phyloP scores from a whole-genome alignment of 1,140 invertebrate genomes.

The Pygmarrhopalites habei region DNA sequence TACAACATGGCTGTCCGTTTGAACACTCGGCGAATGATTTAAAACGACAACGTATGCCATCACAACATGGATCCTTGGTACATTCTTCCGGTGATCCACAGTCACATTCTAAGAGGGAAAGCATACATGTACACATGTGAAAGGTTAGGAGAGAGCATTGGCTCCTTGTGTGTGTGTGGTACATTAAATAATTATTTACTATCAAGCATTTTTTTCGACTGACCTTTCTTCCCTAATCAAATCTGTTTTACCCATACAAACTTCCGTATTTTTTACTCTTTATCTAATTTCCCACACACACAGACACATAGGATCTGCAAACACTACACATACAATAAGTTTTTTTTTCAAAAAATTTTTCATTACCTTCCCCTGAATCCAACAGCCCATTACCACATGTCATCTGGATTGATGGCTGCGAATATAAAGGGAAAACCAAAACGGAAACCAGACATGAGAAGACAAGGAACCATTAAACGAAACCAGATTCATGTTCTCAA shows the following conservation, averaged over 20 bases:
- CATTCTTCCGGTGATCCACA: slow-evolving; percentile 82
- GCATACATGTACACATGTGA: not conserved
- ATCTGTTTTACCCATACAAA: too few relatives aligned
- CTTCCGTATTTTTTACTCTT: too few relatives aligned
- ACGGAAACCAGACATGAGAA: not conserved
- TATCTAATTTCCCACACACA: too few relatives aligned
- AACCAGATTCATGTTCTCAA: too few relatives aligned
- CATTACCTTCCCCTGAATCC: slow-evolving; percentile 83
- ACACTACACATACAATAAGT: too few relatives aligned
- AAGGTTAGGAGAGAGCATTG: not conserved
- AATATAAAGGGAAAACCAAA: not conserved
- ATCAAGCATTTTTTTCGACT: too few relatives aligned
- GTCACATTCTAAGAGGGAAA: slow-evolving; percentile 46
- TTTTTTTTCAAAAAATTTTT: too few relatives aligned
- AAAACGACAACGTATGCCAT: slow-evolving; percentile 88
- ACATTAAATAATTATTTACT: too few relatives aligned
- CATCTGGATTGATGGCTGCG: slow-evolving; percentile 27
- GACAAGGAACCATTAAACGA: not conserved
- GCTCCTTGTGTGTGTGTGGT: too few relatives aligned
- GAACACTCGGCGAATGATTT: slow-evolving; percentile 86
- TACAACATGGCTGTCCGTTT: slow-evolving; percentile 77
- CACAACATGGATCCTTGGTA: slow-evolving; percentile 82
- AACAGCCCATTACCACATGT: slow-evolving; percentile 87
- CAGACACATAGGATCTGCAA: too few relatives aligned
- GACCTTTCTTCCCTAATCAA: too few relatives aligned